Evolutionary conservation across 2,113 vertebrate genomes (phyloP).

Genomic region (Vidua macroura): DNA sequence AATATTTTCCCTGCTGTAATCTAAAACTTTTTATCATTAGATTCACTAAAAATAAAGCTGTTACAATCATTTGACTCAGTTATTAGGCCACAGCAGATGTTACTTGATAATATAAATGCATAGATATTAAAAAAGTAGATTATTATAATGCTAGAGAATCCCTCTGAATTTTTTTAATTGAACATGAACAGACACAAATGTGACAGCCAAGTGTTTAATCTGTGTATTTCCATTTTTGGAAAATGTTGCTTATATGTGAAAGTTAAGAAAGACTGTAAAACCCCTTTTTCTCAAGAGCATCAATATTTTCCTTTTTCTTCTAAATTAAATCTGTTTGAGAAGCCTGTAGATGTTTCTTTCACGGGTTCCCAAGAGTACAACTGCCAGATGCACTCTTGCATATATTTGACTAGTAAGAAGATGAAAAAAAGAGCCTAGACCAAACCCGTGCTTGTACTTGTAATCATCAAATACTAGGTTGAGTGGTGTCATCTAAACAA

Average conservation of each 20-base stretch:
- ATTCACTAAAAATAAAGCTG: conserved; percentile 22
- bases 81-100: conserved; percentile 44
- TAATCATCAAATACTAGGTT: background rate
- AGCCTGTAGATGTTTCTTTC: background rate
- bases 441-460: background rate
- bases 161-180: conserved; percentile 49
- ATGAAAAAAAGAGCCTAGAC: background rate
- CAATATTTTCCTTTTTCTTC: conserved; percentile 43
- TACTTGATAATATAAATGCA: conserved; percentile 39
- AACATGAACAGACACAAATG: conserved; percentile 10
- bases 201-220: conserved; percentile 39
- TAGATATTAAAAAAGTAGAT: conserved; percentile 40
- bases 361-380: background rate
- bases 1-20: background rate
- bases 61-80: conserved; percentile 33
- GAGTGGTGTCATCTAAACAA: background rate
- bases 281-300: conserved; percentile 6
- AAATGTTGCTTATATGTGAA: background rate
- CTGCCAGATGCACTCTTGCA: conserved; percentile 25
- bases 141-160: conserved; percentile 39
- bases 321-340: conserved; percentile 37
- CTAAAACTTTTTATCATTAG: conserved; percentile 14
- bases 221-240: conserved; percentile 3
- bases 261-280: conserved; percentile 5
- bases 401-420: conserved; percentile 23